Percentiles rank a stretch among this genome's conserved stretches.
Evolutionary conservation across 1,140 invertebrate genomes (phyloP).

Genomic region (Pseudomyrmex dendroicus): DNA sequence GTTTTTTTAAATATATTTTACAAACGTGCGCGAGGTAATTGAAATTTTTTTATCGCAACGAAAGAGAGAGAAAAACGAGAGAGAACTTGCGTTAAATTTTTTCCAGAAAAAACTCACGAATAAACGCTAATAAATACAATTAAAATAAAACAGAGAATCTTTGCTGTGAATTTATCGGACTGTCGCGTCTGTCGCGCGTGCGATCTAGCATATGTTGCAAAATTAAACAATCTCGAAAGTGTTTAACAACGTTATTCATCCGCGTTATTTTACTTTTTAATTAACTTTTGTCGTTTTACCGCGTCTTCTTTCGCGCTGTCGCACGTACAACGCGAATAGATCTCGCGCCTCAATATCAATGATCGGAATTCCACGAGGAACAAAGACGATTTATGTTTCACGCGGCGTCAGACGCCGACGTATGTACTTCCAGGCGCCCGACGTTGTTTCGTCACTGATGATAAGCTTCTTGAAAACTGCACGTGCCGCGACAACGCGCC

Average conservation of each 20-base stretch:
- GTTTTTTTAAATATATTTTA: constrained; percentile 5
- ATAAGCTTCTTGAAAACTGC: constrained; percentile 72
- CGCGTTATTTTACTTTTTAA: too few species aligned
- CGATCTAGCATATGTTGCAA: too few species aligned
- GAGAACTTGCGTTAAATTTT: neutral
- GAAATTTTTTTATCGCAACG: constrained; percentile 3
- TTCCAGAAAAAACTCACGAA: neutral
- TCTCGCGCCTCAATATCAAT: neutral
- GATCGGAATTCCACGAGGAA: constrained; percentile 20
- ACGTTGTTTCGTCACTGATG: constrained; percentile 62
- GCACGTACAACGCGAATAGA: constrained; percentile 20
- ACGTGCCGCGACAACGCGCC: constrained; percentile 50
- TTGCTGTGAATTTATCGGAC: neutral
- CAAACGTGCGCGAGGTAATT: neutral
- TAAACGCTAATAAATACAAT: constrained; percentile 7
- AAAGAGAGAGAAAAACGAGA: neutral
- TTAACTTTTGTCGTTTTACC: neutral
- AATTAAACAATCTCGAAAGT: neutral
- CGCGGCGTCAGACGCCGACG: constrained; percentile 52
- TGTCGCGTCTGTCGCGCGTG: too few species aligned
- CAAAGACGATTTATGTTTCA: constrained; percentile 38
- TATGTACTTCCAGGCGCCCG: constrained; percentile 48
- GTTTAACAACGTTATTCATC: neutral
- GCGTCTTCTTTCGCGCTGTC: too few species aligned
- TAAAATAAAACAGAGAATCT: neutral